Base-by-base conservation (phyloP, 2,888 invertebrate species). In the Drosophila merina region DNA sequence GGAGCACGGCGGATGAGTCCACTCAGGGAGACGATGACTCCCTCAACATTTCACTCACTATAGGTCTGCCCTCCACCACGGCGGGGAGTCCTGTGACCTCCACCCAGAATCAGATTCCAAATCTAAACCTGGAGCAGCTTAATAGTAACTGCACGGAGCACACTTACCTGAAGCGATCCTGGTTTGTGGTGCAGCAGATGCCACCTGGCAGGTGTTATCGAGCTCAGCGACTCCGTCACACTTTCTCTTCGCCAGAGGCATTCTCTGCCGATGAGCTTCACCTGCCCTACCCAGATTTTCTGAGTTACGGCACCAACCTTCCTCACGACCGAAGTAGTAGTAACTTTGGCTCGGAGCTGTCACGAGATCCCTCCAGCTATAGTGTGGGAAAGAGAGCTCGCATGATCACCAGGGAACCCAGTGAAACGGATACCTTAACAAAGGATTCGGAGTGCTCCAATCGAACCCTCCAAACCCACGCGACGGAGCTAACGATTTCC, bases 11-110 rank as follows among this genome's bases (percentile, higher is more conserved):
- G 74, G 91, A 91, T 77, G 91, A 91, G 76, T 84, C 88, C 77
- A 90, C 91, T 73, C 88, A 89, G 63, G 80, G 83, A 69, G 90
- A 88, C 76, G 91, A 91, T 79, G 87, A 89, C 66, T 90, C 92
- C 58, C 89, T 91, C 82, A 89, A 91, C 82, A 91, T 92, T 83
- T 92, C 92, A 63, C 89, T 91, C 85, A 88, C 91, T 74, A 71
- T 91, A 79, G 90, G 91, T 9, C 79, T 91, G 58, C 89, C 91
- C 33, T 76, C 75, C 12, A 75, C 56, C 38, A 55, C 77, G 25
- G 84, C 78, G 74, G 75, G 79, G 72, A 77, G 60, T 38, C 31
- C 74, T 31, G 44, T 40, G 48, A 57, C 59, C 60, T 44, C 48
- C 68, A 47, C 31, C 62, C 77, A 28, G 72, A 60, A 42, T 47